Evolutionary conservation across 1,140 invertebrate genomes (phyloP), one percentile per base, ranked within the genome.

Genomic region (Hestina assimilis): DNA sequence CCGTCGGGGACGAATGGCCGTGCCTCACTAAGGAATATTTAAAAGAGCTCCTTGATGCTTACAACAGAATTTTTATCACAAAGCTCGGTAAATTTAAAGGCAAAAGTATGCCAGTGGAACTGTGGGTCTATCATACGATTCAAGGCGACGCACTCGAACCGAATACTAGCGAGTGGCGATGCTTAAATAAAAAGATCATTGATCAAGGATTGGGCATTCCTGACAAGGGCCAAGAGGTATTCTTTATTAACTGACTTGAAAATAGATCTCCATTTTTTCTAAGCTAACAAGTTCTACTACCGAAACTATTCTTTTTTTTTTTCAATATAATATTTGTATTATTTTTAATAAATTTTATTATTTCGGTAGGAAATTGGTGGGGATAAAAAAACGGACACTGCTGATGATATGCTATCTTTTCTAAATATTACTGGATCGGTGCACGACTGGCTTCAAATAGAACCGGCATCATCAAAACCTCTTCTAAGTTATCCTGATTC

Each of bases 191-290:
- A 38, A 79, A 78, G 54, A 80, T 93, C 8, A 71, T 92, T 4
- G 84, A 91, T 1, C 73, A 85, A 33, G 91, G 91, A 0, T 58
- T 91, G n/a, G 92, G 89, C 0, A 76, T 92, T 15, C 89, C 91
- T 0, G 83, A 91, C 41, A 79, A 79, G 54, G 48, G 60, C 11
- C 60, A 73, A 35, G 45, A 68, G 66, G 78, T 84, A 83, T 69
- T 61, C 35, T 12, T 38, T 8, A 40, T 20, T 35, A 14, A 48
- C 15, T 45, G 17, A 19, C 26, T 3, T 14, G 11, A 42, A 21
- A 19, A 28, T 28, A n/a, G n/a, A n/a, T n/a, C n/a, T n/a, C n/a
- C n/a, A n/a, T n/a, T n/a, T n/a, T n/a, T n/a, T n/a, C n/a, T n/a
- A n/a, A n/a, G n/a, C n/a, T n/a, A n/a, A n/a, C n/a, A n/a, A n/a